phyloP scores from a whole-genome alignment of 2,113 vertebrate species.

The Taxidea taxus region DNA sequence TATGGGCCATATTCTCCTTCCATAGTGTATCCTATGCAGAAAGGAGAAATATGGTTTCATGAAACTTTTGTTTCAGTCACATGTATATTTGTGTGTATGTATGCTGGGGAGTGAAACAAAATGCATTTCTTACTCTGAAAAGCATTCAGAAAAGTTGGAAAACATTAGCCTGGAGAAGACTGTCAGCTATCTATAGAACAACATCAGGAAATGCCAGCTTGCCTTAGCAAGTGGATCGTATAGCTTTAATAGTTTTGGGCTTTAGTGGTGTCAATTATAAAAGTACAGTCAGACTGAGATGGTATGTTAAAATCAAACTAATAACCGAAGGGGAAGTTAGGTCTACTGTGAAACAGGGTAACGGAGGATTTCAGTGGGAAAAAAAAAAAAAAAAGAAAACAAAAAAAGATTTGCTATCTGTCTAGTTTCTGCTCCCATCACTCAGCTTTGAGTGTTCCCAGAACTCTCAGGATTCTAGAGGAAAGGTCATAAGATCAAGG shows the following conservation, averaged over 20 bases:
- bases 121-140: neutral
- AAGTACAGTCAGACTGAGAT: neutral
- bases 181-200: neutral
- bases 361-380: neutral
- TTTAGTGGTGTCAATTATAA: neutral
- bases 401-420: neutral
- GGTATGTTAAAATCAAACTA: conserved; percentile 8
- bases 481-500: conserved; percentile 68
- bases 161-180: neutral
- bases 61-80: neutral
- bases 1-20: neutral
- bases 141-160: neutral
- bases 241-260: conserved; percentile 26
- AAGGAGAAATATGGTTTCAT: neutral
- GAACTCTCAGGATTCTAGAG: conserved; percentile 22
- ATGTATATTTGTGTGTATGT: neutral
- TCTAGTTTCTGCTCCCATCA: conserved; percentile 34
- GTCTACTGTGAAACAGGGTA: conserved; percentile 14
- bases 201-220: neutral
- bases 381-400: neutral
- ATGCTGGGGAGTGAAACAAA: neutral
- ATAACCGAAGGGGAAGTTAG: neutral
- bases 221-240: neutral
- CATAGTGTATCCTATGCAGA: neutral
- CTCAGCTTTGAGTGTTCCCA: conserved; percentile 58